phyloP scores from a whole-genome alignment of 2,888 invertebrate species.

The Arctia plantaginis region DNA sequence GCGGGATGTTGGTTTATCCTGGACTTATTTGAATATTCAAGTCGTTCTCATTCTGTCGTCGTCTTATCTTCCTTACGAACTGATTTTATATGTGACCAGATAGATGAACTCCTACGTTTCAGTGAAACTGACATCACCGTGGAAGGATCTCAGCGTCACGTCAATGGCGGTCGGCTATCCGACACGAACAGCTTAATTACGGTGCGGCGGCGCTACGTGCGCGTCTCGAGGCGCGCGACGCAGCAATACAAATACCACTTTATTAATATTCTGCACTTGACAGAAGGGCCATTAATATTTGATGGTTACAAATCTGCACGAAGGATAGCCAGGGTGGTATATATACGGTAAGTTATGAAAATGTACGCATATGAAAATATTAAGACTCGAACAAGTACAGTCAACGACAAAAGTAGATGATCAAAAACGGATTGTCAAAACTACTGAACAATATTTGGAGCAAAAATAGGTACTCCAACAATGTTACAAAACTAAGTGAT shows the following conservation, averaged over 20 bases:
- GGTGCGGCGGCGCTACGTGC: not conserved
- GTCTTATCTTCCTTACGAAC: not conserved
- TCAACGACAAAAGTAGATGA: too few species aligned
- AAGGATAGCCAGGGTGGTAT: not conserved
- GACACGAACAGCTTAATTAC: not conserved
- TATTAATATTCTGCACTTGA: slow-evolving; percentile 2
- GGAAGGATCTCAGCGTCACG: not conserved
- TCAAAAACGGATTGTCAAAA: too few species aligned
- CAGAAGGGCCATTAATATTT: not conserved
- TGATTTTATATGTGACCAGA: not conserved
- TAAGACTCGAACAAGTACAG: not conserved
- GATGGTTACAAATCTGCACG: not conserved
- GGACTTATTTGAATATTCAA: not conserved
- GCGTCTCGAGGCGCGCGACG: not conserved
- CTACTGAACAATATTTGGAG: too few species aligned
- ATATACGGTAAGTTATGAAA: too few species aligned
- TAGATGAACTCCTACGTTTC: not conserved
- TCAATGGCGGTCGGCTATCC: not conserved
- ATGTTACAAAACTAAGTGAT: too few species aligned
- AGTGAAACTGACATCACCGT: not conserved
- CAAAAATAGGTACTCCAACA: too few species aligned
- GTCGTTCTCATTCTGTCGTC: not conserved
- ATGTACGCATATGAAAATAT: not conserved
- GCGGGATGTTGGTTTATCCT: not conserved
- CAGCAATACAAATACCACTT: not conserved